Evolutionary conservation across 2,797 vertebrate genomes (phyloP), one percentile per base, ranked within the genome.

Genomic region (Argentina silus): DNA sequence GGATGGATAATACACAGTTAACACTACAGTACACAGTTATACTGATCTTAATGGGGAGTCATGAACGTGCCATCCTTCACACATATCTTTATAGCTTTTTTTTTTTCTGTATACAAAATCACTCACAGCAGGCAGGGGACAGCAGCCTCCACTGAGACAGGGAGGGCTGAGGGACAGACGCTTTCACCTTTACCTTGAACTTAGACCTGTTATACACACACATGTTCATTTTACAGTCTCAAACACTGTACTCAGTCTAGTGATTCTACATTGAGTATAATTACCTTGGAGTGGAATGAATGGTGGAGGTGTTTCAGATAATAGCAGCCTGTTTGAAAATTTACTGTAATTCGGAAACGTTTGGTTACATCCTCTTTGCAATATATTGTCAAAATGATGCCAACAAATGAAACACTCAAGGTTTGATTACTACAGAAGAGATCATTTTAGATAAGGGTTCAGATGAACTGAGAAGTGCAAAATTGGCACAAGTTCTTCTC

Each of bases 1-100:
- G 94, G 96, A 96, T 98, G 98, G 90, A 91, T 88, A 97, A 95
- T 97, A 97, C 97, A 98, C 96, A 96, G 95, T 96, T 96, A 98
- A 97, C 96, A 98, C 97, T 95, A 98, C 96, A 98, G 27, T 36
- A 36, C 96, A 97, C 96, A 97, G 95, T 95, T 95, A 94, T 96
- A 98, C 88, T 97, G 94, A 96, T 94, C 95, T 96, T 94, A 95
- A 96, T 95, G 90, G 95, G 95, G 93, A 89, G 91, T 95, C 92
- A 95, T 95, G 95, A 90, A 93, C 93, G 94, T 96, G 95, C 95
- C 95, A 90, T 95, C 90, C 93, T 95, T 96, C 94, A 96, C 93
- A 93, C 91, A 93, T 95, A 91, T 85, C 82, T 83, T 80, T 87
- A 80, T 80, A 87, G 79, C 74, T 61, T 71, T 78, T 82, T 86